phyloP scores from a whole-genome alignment of 2,797 vertebrate species.

The Netta rufina region DNA sequence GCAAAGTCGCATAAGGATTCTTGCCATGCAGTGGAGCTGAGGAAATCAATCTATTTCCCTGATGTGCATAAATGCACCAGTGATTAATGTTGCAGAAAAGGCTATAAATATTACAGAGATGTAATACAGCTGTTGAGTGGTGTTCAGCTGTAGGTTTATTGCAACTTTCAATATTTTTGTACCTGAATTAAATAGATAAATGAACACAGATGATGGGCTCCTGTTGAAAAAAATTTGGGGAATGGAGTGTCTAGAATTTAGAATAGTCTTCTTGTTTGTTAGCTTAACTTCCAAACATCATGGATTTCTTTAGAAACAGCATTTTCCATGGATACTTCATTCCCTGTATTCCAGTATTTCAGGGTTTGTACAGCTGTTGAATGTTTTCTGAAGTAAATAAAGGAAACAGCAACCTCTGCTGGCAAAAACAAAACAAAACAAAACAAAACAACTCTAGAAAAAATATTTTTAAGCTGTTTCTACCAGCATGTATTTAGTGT shows the following conservation, averaged over 20 bases:
- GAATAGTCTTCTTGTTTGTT: not conserved
- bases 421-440: not conserved
- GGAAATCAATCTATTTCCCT: not conserved
- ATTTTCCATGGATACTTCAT: not conserved
- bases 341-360: not conserved
- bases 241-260: not conserved
- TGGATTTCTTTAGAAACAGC: not conserved
- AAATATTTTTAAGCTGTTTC: not conserved
- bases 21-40: not conserved
- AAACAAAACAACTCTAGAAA: not conserved
- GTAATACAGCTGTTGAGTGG: not conserved
- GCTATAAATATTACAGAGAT: not conserved
- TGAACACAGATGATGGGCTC: not conserved
- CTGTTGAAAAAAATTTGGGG: not conserved
- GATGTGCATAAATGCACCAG: not conserved
- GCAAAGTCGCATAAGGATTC: not conserved
- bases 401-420: conserved; percentile 15
- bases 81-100: not conserved
- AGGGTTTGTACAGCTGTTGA: not conserved
- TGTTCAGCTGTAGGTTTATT: not conserved
- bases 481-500: too few relatives aligned
- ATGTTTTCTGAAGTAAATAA: not conserved
- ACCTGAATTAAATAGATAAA: not conserved
- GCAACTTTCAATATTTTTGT: not conserved
- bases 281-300: not conserved